A percentile compares a stretch with the other conserved stretches of the same genome.
These are phyloP conservation scores for Ctena decussata DNA, from an alignment of 2,888 invertebrate species.

Conservation along the genomic window DNA sequence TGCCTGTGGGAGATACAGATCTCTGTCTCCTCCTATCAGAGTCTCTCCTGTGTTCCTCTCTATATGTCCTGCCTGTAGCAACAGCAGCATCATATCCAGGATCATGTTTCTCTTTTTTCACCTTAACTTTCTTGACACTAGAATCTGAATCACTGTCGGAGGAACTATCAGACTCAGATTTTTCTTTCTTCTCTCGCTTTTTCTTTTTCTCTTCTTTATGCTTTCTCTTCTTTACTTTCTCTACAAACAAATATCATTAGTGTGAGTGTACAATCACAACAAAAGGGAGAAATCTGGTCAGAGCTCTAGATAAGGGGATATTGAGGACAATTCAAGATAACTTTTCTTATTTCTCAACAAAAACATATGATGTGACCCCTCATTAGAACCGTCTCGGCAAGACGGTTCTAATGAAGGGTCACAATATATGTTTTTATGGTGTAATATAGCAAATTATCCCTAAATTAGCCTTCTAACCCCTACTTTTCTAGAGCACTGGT, in stretches of 20 bases:
- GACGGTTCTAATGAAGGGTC: too few species aligned
- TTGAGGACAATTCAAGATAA: too few species aligned
- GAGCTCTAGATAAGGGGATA: too few species aligned
- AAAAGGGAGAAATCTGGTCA: too few species aligned
- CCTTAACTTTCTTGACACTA: slow-evolving; percentile 26
- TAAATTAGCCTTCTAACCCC: too few species aligned
- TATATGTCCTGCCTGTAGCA: neutral
- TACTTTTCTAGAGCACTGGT: too few species aligned
- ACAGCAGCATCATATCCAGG: slow-evolving; percentile 62
- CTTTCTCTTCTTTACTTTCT: slow-evolving; percentile 71
- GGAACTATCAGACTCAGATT: slow-evolving; percentile 51
- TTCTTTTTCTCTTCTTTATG: slow-evolving; percentile 79
- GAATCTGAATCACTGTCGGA: slow-evolving; percentile 18
- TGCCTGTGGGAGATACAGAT: neutral
- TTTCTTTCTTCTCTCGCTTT: slow-evolving; percentile 62
- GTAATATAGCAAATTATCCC: too few species aligned
- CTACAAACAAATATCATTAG: neutral
- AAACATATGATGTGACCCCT: too few species aligned
- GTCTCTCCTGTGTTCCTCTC: neutral
- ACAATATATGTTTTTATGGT: too few species aligned
- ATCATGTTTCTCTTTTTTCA: slow-evolving; percentile 72
- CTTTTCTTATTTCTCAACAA: too few species aligned
- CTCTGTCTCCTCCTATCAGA: neutral
- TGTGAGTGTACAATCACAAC: too few species aligned
- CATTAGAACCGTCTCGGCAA: too few species aligned